Percentiles rank a stretch among this genome's conserved stretches.
Evolutionary conservation across 92 coral and sea anemone species (phyloP).

Genomic region (Porites divaricata): DNA sequence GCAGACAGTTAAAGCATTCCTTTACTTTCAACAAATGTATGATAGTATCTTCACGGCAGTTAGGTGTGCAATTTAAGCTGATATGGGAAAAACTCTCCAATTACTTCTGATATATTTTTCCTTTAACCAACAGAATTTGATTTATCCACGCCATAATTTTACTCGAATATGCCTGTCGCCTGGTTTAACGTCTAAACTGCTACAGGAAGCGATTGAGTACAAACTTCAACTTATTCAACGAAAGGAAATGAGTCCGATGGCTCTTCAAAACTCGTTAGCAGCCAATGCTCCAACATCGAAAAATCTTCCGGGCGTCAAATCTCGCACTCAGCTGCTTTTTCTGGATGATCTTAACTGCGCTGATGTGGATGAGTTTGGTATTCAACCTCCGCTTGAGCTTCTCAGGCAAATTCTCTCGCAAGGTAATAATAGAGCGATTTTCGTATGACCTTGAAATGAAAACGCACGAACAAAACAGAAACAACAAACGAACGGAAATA

Average conservation of each 20-base stretch:
- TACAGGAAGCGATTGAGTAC: conserved; percentile 89
- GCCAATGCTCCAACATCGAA: conserved; percentile 31
- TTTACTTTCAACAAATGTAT: too few relatives aligned
- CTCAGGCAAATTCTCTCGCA: conserved; percentile 85
- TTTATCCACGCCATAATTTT: conserved; percentile 83
- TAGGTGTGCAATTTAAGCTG: too few relatives aligned
- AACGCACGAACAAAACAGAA: too few relatives aligned
- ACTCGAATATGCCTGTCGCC: conserved; percentile 87
- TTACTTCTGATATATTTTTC: too few relatives aligned
- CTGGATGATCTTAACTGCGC: conserved; percentile 92
- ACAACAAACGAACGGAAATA: too few relatives aligned
- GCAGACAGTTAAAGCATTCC: too few relatives aligned
- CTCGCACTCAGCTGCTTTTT: conserved; percentile 71
- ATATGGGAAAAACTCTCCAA: too few relatives aligned
- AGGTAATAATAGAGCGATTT: conserved; percentile 43
- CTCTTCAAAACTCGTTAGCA: conserved; percentile 35
- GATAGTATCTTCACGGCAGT: too few relatives aligned
- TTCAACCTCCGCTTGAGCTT: conserved; percentile 90
- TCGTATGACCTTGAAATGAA: too few relatives aligned
- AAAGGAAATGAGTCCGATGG: conserved; percentile 73
- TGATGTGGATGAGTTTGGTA: conserved; percentile 69
- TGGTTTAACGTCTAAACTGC: conserved; percentile 77
- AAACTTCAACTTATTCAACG: conserved; percentile 67
- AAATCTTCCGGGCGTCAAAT: conserved; percentile 43
- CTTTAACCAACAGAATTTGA: conserved; percentile 67